phyloP scores from a whole-genome alignment of 2,888 invertebrate species.

The Rugalucina vietnamica region DNA sequence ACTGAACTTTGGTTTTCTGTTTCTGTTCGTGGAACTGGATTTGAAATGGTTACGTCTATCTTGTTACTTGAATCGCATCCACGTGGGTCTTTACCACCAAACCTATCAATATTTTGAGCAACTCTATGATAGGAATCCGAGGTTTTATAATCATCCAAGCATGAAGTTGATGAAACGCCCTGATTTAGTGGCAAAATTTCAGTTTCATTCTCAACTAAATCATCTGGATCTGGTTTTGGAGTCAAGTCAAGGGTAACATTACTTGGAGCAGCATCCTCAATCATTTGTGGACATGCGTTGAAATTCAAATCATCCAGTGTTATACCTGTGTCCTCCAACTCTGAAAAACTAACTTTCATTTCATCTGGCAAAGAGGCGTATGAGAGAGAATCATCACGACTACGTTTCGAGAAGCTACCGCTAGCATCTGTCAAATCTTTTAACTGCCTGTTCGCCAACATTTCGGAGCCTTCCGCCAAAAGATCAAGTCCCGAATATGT shows the following conservation, averaged over 20 bases:
- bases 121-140: neutral
- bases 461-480: neutral
- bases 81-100: neutral
- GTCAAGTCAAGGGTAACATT: constrained; percentile 19
- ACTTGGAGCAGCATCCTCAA: constrained; percentile 17
- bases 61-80: neutral
- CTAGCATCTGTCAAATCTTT: neutral
- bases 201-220: constrained; percentile 12
- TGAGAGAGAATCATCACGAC: constrained; percentile 38
- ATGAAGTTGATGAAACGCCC: constrained; percentile 50
- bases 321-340: constrained; percentile 47
- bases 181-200: neutral
- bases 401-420: neutral
- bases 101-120: neutral
- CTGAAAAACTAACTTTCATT: constrained; percentile 54
- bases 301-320: constrained; percentile 54
- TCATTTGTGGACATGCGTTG: neutral
- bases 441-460: neutral
- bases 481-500: neutral
- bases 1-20: neutral
- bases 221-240: constrained; percentile 20
- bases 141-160: neutral
- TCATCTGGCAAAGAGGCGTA: constrained; percentile 55
- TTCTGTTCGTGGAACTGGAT: neutral
- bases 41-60: neutral